Evolutionary conservation across 1,140 invertebrate genomes (phyloP).

Genomic region (Carposina sasakii): DNA sequence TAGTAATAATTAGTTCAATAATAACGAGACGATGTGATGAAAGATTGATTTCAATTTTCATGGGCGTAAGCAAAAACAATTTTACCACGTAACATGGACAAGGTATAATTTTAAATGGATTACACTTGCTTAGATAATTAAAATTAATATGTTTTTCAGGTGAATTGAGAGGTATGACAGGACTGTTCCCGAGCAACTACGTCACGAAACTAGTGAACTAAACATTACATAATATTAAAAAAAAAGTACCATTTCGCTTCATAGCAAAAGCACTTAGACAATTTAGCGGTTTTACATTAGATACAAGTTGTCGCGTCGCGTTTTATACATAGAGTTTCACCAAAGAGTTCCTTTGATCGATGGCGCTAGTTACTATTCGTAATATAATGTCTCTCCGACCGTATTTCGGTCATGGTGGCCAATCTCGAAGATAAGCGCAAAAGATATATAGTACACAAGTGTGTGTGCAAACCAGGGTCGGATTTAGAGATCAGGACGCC

Average conservation of each 20-base stretch:
- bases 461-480: no score
- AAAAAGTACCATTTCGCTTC: slow-evolving; percentile 1
- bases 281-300: slow-evolving; percentile 13
- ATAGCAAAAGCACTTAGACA: neutral
- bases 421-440: no score
- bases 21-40: neutral
- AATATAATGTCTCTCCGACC: no score
- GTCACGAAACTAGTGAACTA: slow-evolving; percentile 75
- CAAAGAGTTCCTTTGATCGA: no score
- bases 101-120: neutral
- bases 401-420: no score
- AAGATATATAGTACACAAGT: no score
- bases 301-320: no score
- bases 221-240: slow-evolving; percentile 16
- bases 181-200: slow-evolving; percentile 95
- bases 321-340: no score
- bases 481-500: no score
- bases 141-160: slow-evolving; percentile 69
- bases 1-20: neutral
- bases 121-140: slow-evolving; percentile 5
- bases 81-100: neutral
- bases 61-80: neutral
- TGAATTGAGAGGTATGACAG: slow-evolving; percentile 88
- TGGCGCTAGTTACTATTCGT: no score
- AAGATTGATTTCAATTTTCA: neutral